A percentile compares a stretch with the other conserved stretches of the same genome.
Conservation (phyloP, 2,113 vertebrate species). For the Neomonachus schauinslandi region DNA sequence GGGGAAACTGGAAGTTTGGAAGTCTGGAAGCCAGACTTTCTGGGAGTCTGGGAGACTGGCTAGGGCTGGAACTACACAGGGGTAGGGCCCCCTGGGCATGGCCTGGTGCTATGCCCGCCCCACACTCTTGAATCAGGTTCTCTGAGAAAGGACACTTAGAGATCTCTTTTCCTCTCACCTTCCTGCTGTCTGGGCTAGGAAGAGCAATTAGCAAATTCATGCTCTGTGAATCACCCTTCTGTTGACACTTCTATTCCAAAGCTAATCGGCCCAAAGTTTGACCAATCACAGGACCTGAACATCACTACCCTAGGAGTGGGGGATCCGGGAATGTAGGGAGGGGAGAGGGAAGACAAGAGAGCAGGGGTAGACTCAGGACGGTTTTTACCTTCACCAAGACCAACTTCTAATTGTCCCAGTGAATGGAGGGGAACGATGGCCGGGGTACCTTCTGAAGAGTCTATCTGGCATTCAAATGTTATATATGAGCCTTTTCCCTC, state of each 20-base stretch:
- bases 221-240: not conserved
- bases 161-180: slow-evolving; percentile 1
- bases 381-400: not conserved
- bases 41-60: not conserved
- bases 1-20: not conserved
- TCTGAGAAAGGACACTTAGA: slow-evolving; percentile 23
- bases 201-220: slow-evolving; percentile 51
- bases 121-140: not conserved
- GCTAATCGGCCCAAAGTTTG: slow-evolving; percentile 24
- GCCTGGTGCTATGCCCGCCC: not conserved
- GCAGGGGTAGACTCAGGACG: not conserved
- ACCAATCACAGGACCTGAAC: not conserved
- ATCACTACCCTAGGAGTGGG: not conserved
- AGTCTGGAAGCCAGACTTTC: too few relatives aligned
- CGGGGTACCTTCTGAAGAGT: not conserved
- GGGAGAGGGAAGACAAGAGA: not conserved
- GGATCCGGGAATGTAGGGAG: not conserved
- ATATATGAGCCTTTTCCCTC: not conserved
- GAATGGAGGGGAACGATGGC: not conserved
- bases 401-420: not conserved
- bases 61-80: not conserved
- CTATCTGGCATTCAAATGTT: not conserved
- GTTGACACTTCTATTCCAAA: slow-evolving; percentile 44
- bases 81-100: not conserved
- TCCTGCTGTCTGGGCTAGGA: slow-evolving; percentile 21